Percentiles rank a stretch among this genome's conserved stretches.
phyloP scores from a whole-genome alignment of 2,888 invertebrate genomes.

The Thereva unica region DNA sequence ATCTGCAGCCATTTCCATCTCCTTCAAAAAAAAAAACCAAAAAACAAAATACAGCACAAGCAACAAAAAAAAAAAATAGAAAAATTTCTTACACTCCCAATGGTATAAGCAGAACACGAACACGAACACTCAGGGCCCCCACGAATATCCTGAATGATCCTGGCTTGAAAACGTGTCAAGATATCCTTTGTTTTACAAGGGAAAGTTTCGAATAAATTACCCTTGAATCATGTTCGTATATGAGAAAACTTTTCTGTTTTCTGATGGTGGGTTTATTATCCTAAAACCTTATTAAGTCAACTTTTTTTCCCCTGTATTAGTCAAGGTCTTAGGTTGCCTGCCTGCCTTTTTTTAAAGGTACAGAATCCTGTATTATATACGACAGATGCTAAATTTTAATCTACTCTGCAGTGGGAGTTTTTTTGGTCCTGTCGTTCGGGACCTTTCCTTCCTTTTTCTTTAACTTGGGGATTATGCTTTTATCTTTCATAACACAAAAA shows the following conservation, averaged over 20 bases:
- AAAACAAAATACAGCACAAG: too few species aligned
- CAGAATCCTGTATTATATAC: background rate
- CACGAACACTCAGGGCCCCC: too few species aligned
- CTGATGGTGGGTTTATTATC: conserved; percentile 21
- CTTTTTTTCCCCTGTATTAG: conserved; percentile 14
- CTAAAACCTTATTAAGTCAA: conserved; percentile 31
- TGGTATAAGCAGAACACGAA: too few species aligned
- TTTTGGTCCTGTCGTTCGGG: background rate
- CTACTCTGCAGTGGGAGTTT: conserved; percentile 9
- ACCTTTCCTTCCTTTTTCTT: background rate
- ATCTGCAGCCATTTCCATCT: too few species aligned
- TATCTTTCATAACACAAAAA: too few species aligned
- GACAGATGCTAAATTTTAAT: conserved; percentile 22
- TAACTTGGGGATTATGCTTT: too few species aligned
- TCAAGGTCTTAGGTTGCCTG: conserved; percentile 9
- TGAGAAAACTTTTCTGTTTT: conserved; percentile 27
- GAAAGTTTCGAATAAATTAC: conserved; percentile 34
- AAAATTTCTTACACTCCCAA: too few species aligned
- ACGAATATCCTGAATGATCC: too few species aligned
- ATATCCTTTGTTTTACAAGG: conserved; percentile 31
- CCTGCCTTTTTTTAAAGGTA: too few species aligned
- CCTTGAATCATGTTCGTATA: conserved; percentile 25
- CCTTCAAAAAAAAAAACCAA: too few species aligned
- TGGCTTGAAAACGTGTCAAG: conserved; percentile 22
- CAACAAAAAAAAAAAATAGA: too few species aligned